phyloP scores from a whole-genome alignment of 2,888 invertebrate species.

The Leptodirus hochenwartii region DNA sequence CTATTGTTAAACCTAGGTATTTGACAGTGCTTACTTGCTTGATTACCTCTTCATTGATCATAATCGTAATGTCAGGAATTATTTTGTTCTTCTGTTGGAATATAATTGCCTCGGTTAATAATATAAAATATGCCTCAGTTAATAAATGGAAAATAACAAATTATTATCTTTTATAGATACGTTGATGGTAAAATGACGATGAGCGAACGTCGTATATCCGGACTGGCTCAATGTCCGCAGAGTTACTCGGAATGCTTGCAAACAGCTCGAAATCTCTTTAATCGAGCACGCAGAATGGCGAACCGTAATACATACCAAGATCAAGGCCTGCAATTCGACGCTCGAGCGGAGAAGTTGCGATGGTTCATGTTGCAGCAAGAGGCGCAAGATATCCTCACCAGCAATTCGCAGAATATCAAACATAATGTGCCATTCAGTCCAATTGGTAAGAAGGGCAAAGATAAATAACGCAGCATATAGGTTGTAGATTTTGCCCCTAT shows the following conservation, averaged over 20 bases:
- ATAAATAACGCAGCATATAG: too few relatives aligned
- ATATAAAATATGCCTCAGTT: too few relatives aligned
- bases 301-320: slow-evolving; percentile 57
- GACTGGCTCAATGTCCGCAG: slow-evolving; percentile 53
- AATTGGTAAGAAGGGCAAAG: too few relatives aligned
- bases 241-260: slow-evolving; percentile 60
- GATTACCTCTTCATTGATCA: too few relatives aligned
- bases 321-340: slow-evolving; percentile 52
- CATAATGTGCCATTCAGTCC: slow-evolving; percentile 62
- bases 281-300: slow-evolving; percentile 56
- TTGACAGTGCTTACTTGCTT: too few relatives aligned
- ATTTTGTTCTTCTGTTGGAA: too few relatives aligned
- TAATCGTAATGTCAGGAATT: too few relatives aligned
- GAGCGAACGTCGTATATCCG: slow-evolving; percentile 51
- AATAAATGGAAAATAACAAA: too few relatives aligned
- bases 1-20: too few relatives aligned
- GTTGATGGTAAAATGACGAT: slow-evolving; percentile 54
- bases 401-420: slow-evolving; percentile 57
- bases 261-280: slow-evolving; percentile 60
- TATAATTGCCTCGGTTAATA: too few relatives aligned
- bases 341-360: slow-evolving; percentile 47
- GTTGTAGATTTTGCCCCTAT: too few relatives aligned
- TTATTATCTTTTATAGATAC: too few relatives aligned
- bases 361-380: slow-evolving; percentile 87
- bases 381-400: slow-evolving; percentile 56